Base-by-base conservation (phyloP, 53 echinoderm and acorn worm species). In the Crossaster papposus region DNA sequence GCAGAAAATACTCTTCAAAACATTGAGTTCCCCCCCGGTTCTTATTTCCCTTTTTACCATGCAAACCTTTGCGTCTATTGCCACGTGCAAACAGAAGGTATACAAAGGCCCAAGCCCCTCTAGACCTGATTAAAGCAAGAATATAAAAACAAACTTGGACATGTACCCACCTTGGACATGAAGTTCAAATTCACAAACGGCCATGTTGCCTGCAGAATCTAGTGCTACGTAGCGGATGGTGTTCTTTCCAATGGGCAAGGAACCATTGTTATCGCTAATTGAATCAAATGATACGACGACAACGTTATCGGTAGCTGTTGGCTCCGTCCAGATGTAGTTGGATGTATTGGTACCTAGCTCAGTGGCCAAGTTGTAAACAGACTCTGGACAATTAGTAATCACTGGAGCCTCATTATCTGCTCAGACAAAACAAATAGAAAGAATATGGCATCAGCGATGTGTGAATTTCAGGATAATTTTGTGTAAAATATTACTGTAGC, bases 381-480 rank as follows among this genome's bases (percentile, higher is more conserved):
- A 30, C 10, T 30, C 20, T 33, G 81, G 81, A 33, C 81, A 81
- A 64, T 81, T 2, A 1, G 12, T 81, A 29, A 81, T 29, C 36
- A 23, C 35, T 55, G 81, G 81, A 9, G 17, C 12, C 36, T 81
- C 81, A 20, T 63, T 33, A 64, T 81, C 81, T 81, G 63, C 15
- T 18, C 63, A 22, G 54, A 34, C 3, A 9, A 58, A 30, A 54
- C 32, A 18, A 76, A 36, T 33, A n/a, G 34, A 65, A 4, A 8
- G 20, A 24, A 12, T 65, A 65, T 23, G 65, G 4, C 70, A 70
- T 13, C 28, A n/a, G 70, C 26, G 31, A 70, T 28, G 23, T 11
- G 15, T n/a, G 6, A 28, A 70, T n/a, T n/a, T n/a, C n/a, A n/a
- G n/a, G n/a, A n/a, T n/a, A n/a, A n/a, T n/a, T n/a, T n/a, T n/a